Evolutionary conservation across 2,113 vertebrate genomes (phyloP), one percentile per base, ranked within the genome.

Genomic region (Pleuronectes platessa): DNA sequence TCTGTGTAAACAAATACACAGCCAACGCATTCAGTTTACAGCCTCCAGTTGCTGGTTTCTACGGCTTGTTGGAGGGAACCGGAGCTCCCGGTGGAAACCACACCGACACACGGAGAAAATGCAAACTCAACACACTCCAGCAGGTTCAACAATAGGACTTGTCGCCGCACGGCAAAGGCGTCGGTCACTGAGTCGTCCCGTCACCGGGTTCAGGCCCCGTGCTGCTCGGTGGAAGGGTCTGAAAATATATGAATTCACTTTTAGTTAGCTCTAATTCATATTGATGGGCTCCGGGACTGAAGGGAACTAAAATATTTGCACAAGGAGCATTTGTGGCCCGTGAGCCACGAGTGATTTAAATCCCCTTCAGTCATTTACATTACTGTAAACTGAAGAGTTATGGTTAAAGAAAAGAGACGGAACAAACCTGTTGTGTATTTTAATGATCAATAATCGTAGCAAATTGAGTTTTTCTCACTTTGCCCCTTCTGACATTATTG

Each of bases 241-340:
- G 6, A 31, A 31, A 31, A 31, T 31, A 31, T 5, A 31, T 31
- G 27, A 5, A 31, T 7, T 68, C 5, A 47, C 18, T 56, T 51
- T 4, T 3, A 24, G 21, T 63, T 60, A 26, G 27, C 18, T 37
- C 58, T 15, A 42, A 49, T 45, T 86, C 56, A 72, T 67, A 64
- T 72, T 74, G 72, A 82, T 74, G 60, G 70, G 54, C 70, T 88
- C 74, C 74, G 75, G 69, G 78, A 53, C 54, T 10, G 21, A 49
- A 70, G 68, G 68, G 26, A 51, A 83, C 59, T 66, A 61, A 71
- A 51, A 83, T 76, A 69, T 90, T 87, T 88, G 59, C 76, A 78
- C 65, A 80, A 61, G 80, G 40, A 71, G 58, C 21, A 64, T 82
- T 86, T 85, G 37, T 74, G 65, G 67, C 55, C 74, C 37, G 37